These are phyloP conservation scores for Pissodes strobi DNA, from an alignment of 1,140 invertebrate species.

Conservation along the genomic window DNA sequence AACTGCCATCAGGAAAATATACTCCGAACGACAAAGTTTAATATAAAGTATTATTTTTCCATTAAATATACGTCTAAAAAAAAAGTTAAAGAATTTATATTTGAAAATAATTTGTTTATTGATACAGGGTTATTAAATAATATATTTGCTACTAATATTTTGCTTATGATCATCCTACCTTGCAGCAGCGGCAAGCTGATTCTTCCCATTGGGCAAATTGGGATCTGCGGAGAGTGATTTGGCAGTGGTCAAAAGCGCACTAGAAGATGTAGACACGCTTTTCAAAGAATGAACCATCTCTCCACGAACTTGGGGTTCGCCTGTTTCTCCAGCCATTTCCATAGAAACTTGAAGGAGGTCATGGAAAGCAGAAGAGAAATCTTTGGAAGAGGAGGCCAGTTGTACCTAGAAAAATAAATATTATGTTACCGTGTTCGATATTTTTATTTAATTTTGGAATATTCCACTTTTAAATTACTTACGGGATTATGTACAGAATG, in stretches of 20 bases:
- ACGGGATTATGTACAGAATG: constrained; percentile 67
- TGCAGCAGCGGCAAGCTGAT: constrained; percentile 83
- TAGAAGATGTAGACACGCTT: constrained; percentile 85
- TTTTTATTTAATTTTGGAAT: neutral
- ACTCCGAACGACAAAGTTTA: too few species aligned
- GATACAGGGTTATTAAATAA: too few species aligned
- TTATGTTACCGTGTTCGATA: neutral
- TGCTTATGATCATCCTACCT: too few species aligned
- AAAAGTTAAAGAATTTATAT: too few species aligned
- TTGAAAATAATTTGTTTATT: too few species aligned
- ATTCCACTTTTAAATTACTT: neutral
- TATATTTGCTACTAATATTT: too few species aligned
- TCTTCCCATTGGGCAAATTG: constrained; percentile 86
- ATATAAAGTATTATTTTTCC: too few species aligned
- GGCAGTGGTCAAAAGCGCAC: constrained; percentile 83
- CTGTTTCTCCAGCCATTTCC: constrained; percentile 81
- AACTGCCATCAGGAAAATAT: too few species aligned
- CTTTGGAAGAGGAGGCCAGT: constrained; percentile 73
- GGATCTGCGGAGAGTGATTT: constrained; percentile 90
- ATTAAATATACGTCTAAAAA: too few species aligned
- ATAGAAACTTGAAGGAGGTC: constrained; percentile 75
- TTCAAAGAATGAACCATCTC: constrained; percentile 86
- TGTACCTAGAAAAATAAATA: constrained; percentile 50
- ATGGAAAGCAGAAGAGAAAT: constrained; percentile 80
- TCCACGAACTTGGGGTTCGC: constrained; percentile 69